These are phyloP conservation scores for Drosophila sp. DNA, from an alignment of 1,140 invertebrate species.

Conservation along the genomic window DNA sequence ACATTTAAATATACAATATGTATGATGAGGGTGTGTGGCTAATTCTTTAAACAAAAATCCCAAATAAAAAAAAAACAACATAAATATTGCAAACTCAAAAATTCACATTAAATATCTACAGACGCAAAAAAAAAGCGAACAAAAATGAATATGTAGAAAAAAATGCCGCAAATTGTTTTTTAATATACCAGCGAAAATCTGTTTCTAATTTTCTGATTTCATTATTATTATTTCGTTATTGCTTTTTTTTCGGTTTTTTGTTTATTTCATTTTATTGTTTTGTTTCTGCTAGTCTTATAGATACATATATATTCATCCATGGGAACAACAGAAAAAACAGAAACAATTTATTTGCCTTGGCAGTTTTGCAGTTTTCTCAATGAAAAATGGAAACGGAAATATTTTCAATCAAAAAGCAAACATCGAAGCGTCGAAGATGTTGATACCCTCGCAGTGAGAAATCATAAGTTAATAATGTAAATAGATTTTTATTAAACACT, in stretches of 20 bases:
- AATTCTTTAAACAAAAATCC: constrained; percentile 22
- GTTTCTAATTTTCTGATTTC: constrained; percentile 21
- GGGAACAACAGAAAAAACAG: not conserved
- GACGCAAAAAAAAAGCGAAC: constrained; percentile 54
- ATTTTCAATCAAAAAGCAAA: not conserved
- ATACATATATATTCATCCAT: not conserved
- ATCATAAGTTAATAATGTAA: too few relatives aligned
- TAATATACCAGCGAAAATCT: constrained; percentile 34
- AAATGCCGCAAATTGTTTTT: constrained; percentile 47
- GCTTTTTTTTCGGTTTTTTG: not conserved
- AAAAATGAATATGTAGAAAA: constrained; percentile 17
- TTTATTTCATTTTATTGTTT: constrained; percentile 7
- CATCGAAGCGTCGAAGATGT: not conserved
- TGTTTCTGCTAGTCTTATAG: not conserved
- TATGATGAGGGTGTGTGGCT: constrained; percentile 30
- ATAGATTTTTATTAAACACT: too few relatives aligned
- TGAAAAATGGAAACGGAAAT: not conserved
- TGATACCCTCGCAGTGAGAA: constrained; percentile 1
- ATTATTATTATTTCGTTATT: constrained; percentile 21
- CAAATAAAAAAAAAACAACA: not conserved
- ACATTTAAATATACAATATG: constrained; percentile 65
- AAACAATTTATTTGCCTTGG: constrained; percentile 2
- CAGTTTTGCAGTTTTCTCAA: constrained; percentile 12
- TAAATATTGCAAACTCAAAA: constrained; percentile 28
- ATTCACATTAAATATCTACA: constrained; percentile 56